Evolutionary conservation across 1,140 invertebrate genomes (phyloP).

Genomic region (Trialeurodes vaporariorum): DNA sequence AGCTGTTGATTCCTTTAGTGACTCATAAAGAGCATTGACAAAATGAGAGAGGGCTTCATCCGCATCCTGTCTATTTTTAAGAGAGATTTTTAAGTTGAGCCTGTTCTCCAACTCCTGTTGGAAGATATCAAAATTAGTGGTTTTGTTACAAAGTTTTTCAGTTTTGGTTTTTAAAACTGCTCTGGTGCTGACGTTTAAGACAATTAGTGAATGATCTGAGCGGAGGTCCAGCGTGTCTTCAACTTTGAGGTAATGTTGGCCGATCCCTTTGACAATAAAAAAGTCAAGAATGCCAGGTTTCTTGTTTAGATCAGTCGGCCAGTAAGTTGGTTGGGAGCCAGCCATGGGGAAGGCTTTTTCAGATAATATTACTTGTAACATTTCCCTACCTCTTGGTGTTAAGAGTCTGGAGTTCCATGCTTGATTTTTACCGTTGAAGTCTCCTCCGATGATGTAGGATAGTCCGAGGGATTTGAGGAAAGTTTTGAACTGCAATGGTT

Average conservation of each 20-base stretch:
- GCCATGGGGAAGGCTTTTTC: constrained; percentile 25
- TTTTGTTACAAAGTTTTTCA: not conserved
- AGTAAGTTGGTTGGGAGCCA: constrained; percentile 18
- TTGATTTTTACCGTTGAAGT: constrained; percentile 36
- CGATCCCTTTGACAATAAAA: constrained; percentile 11
- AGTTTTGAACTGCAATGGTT: not conserved
- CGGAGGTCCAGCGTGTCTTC: not conserved
- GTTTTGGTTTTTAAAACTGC: not conserved
- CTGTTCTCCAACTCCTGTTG: not conserved
- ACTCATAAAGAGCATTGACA: not conserved
- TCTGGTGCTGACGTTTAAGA: not conserved
- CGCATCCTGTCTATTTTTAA: not conserved
- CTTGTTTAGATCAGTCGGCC: constrained; percentile 14
- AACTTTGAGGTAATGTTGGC: not conserved
- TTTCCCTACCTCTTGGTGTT: constrained; percentile 4
- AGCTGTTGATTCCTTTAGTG: not conserved
- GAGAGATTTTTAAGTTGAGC: not conserved
- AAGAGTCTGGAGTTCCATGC: constrained; percentile 27
- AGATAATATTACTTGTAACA: not conserved
- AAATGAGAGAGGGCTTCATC: not conserved
- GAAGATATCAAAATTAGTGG: not conserved
- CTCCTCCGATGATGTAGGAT: constrained; percentile 31
- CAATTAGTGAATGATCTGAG: not conserved
- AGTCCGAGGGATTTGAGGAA: constrained; percentile 29
- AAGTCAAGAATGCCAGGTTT: constrained; percentile 16